Base-by-base conservation (phyloP, 2,888 invertebrate species). In the Agelastica alni region DNA sequence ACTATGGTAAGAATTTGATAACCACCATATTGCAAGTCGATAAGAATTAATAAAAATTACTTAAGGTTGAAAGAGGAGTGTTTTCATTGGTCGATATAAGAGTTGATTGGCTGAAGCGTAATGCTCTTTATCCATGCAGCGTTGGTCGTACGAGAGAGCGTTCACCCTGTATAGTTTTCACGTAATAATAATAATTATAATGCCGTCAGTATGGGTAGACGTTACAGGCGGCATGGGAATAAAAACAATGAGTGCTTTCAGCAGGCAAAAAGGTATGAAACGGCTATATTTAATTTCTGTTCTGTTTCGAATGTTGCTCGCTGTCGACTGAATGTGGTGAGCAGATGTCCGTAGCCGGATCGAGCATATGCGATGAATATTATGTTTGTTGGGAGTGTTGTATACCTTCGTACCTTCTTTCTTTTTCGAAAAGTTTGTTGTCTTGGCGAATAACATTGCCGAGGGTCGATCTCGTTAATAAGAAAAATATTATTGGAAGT, bases 211-310 rank as follows among this genome's bases (percentile, higher is more conserved):
- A 36, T 16, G 26, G 26, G 18, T 36, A 36, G 36, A 36, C 16
- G 16, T 16, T 16, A 9, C 36, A 36, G 13, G 9, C 36, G 36
- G n/a, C 18, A 37, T 39, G 20, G 89, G 89, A 87, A 88, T 89
- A 84, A 89, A 89, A 85, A 84, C 84, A 81, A 88, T 89, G 88
- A 89, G 89, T 85, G 86, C 89, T 82, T 88, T 88, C 82, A 88
- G 85, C 83, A 88, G 88, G 85, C 85, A 86, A 78, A 89, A 88
- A 88, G 51, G 51, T 56, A 56, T 36, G 56, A 51, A 56, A 47
- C 39, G 41, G 39, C 41, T 49, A 56, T 56, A 49, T 49, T 42
- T 56, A 51, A 37, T 39, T 26, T 39, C 26, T 13, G 22, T 51
- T 32, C n/a, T 42, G 47, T 43, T 54, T 54, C 46, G 31, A 45